Base-by-base conservation (phyloP, 2,888 invertebrate genomes). In the Eupithecia abbreviata region DNA sequence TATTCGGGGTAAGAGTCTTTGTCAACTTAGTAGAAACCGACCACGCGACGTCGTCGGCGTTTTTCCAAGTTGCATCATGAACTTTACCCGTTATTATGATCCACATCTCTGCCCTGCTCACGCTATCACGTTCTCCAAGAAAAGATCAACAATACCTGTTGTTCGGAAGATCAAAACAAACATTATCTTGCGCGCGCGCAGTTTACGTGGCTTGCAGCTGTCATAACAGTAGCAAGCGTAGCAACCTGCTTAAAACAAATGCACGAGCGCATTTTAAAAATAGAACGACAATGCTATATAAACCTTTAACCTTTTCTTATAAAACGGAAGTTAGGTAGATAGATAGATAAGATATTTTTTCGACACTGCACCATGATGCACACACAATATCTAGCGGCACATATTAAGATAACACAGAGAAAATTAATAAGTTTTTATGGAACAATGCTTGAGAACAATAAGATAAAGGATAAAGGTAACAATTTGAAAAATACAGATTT, bases 161-260 rank as follows among this genome's bases (percentile, higher is more conserved):
- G 81, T 73, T 73, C 89, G 89, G 87, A 82, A 86, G 85, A 86
- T 86, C 82, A 85, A 90, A 89, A 92, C 90, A 93, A 90, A 90
- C 86, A 86, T 80, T 85, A 90, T 90, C 89, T 84, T 72, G 75
- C 72, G 86, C 90, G 90, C 89, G 90, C 86, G 86, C 81, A 85
- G 89, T 92, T 93, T 92, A 93, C 91, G 91, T 91, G 92, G 90
- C 88, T 84, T 83, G 81, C 90, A 88, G 89, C 90, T 92, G 90
- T 90, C 91, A 92, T 91, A 88, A 18, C 62, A 62, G 62, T 30
- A 30, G 62, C 62, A 62, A 62, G 62, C 9, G 87, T 80, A 88
- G 87, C 86, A 76, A 80, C 77, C 81, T 84, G 76, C 78, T 45
- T 47, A 12, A 30, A 10, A 43, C 7, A 67, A 67, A 42, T 67